These are phyloP conservation scores for Falco biarmicus DNA, from an alignment of 2,797 vertebrate genomes.

Conservation along the genomic window DNA sequence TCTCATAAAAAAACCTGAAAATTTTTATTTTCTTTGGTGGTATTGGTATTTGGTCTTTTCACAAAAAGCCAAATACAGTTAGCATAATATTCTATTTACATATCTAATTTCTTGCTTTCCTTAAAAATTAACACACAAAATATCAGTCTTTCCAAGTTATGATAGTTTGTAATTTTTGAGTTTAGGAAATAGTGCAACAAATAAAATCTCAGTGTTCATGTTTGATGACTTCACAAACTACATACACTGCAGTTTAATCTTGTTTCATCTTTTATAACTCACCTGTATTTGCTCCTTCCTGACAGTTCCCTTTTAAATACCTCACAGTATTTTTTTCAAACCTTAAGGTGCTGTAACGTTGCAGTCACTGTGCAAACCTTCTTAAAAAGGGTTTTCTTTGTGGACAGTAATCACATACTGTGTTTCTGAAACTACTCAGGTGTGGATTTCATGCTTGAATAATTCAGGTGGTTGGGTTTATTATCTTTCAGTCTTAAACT, in stretches of 20 bases:
- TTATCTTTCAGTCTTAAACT: background rate
- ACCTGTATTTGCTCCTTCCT: background rate
- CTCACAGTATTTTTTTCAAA: background rate
- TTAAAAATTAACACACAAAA: background rate
- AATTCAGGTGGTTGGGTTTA: background rate
- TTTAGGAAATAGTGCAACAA: background rate
- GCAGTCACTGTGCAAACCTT: background rate
- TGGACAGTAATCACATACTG: background rate
- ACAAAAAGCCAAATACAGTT: background rate
- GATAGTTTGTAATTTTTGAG: background rate
- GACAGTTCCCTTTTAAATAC: background rate
- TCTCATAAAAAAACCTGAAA: background rate
- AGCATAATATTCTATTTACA: background rate
- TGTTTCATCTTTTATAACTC: background rate
- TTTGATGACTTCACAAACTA: background rate
- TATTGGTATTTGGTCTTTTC: background rate
- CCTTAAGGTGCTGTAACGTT: background rate
- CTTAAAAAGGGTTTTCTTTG: background rate
- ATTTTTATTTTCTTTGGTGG: background rate
- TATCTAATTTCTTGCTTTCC: background rate
- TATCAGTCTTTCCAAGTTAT: background rate
- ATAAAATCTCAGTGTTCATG: background rate
- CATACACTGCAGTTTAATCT: background rate
- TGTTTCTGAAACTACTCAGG: conserved; percentile 38
- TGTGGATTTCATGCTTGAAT: conserved; percentile 25